These are phyloP conservation scores for Pseudorasbora parva DNA, from an alignment of 2,113 vertebrate genomes.

Conservation along the genomic window DNA sequence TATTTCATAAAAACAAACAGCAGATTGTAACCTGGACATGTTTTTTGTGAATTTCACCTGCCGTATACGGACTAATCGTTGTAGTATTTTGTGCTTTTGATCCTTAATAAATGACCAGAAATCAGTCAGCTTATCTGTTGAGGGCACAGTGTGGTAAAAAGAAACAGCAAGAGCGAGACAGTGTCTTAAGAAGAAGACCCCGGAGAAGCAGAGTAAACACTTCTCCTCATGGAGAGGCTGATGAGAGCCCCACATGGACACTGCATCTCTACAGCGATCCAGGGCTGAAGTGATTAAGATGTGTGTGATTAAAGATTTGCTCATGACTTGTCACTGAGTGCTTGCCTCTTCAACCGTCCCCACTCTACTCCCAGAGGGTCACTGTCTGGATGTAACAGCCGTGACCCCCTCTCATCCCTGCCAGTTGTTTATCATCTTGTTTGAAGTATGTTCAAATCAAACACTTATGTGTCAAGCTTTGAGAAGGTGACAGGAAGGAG, in stretches of 20 bases:
- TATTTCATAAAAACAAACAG: background rate
- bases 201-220: slow-evolving; percentile 58
- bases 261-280: slow-evolving; percentile 41
- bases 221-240: slow-evolving; percentile 59
- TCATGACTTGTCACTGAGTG: slow-evolving; percentile 65
- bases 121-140: slow-evolving; percentile 73
- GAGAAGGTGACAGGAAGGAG: slow-evolving; percentile 32
- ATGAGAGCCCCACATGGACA: slow-evolving; percentile 66
- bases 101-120: slow-evolving; percentile 64
- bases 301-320: slow-evolving; percentile 72
- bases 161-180: slow-evolving; percentile 56
- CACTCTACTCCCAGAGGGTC: slow-evolving; percentile 40
- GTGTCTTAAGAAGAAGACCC: slow-evolving; percentile 50
- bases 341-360: slow-evolving; percentile 48
- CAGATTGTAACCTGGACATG: background rate
- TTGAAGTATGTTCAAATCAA: slow-evolving; percentile 21
- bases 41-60: background rate
- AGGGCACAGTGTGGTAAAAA: slow-evolving; percentile 24
- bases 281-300: slow-evolving; percentile 72
- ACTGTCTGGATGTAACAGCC: slow-evolving; percentile 28
- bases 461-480: background rate
- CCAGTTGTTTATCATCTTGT: slow-evolving; percentile 20
- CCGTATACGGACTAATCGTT: slow-evolving; percentile 20
- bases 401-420: slow-evolving; percentile 32
- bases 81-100: slow-evolving; percentile 67